phyloP scores from a whole-genome alignment of 2,113 vertebrate genomes.

The Daubentonia madagascariensis region DNA sequence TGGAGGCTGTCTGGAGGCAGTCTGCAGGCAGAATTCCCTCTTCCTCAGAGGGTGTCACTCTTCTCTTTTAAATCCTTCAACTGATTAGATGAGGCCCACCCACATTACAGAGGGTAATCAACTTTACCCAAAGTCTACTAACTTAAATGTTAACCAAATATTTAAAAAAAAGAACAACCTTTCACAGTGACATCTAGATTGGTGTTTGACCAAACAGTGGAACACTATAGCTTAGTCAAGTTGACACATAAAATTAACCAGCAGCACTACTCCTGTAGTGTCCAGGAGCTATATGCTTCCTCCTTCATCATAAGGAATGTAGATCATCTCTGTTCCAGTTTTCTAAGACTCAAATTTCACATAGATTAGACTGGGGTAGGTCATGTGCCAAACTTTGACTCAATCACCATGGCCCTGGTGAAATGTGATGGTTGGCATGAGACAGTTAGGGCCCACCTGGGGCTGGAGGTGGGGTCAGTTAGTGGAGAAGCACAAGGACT shows the following conservation, averaged over 20 bases:
- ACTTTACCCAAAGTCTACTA: background rate
- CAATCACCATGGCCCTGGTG: background rate
- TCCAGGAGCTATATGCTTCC: background rate
- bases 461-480: background rate
- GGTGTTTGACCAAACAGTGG: background rate
- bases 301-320: background rate
- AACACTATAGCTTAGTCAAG: background rate
- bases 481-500: background rate
- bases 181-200: background rate
- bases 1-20: background rate
- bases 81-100: background rate
- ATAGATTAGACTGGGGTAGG: background rate
- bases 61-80: background rate
- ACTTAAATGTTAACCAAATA: background rate
- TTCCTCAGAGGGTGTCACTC: background rate
- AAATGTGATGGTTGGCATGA: background rate
- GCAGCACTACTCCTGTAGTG: no score
- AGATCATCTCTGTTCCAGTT: background rate
- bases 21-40: background rate
- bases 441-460: background rate
- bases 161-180: background rate
- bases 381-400: background rate
- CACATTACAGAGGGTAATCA: background rate
- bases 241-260: background rate
- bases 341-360: background rate